phyloP scores from a whole-genome alignment of 1,140 invertebrate genomes.

The Zaprionus ghesquierei region DNA sequence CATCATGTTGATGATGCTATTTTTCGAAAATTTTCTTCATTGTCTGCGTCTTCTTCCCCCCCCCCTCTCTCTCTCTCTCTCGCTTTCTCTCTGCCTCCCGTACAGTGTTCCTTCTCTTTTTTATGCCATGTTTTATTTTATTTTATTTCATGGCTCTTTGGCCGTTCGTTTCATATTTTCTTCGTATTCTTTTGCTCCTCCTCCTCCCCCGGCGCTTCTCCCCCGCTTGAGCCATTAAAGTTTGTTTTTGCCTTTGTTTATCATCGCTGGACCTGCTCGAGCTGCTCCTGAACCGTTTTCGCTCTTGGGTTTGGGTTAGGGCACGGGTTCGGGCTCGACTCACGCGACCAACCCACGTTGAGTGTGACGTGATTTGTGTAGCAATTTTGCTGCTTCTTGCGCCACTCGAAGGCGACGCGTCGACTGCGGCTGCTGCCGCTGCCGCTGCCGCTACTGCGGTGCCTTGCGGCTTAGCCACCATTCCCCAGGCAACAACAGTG shows the following conservation, averaged over 20 bases:
- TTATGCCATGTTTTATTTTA: constrained; percentile 37
- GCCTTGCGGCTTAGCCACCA: constrained; percentile 4
- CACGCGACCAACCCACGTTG: constrained; percentile 12
- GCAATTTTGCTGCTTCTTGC: constrained; percentile 29
- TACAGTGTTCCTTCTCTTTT: constrained; percentile 9
- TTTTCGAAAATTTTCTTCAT: constrained; percentile 60
- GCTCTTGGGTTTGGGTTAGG: constrained; percentile 3
- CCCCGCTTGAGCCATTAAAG: constrained; percentile 53
- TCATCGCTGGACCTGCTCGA: constrained; percentile 11
- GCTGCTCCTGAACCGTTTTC: not conserved
- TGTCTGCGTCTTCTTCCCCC: constrained; percentile 5
- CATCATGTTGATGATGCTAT: constrained; percentile 72
- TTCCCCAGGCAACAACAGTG: not conserved
- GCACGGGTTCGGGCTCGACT: not conserved
- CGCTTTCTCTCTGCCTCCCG: constrained; percentile 3
- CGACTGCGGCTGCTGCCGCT: not conserved
- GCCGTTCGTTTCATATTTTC: constrained; percentile 37
- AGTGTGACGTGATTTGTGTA: constrained; percentile 66
- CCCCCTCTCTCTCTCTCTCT: not conserved
- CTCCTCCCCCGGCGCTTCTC: not conserved
- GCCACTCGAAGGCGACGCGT: constrained; percentile 7
- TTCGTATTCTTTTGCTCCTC: constrained; percentile 2
- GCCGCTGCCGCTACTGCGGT: not conserved
- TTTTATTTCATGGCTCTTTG: constrained; percentile 45
- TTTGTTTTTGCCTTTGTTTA: constrained; percentile 45